These are phyloP conservation scores for Triplophysa dalaica DNA, from an alignment of 2,113 vertebrate genomes.

Conservation along the genomic window DNA sequence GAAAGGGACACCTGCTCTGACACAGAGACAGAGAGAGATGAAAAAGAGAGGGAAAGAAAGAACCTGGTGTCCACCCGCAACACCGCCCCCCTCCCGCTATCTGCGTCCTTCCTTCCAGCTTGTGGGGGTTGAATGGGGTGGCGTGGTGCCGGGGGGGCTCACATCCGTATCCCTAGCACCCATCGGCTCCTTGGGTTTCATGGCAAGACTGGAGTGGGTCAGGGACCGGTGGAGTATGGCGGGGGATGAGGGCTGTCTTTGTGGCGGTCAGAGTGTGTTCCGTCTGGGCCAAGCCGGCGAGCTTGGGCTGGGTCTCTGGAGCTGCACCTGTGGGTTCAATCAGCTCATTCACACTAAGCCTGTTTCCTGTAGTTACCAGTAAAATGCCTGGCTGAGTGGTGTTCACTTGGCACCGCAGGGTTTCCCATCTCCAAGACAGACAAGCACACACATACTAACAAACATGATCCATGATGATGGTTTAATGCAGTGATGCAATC, in stretches of 20 bases:
- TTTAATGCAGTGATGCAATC: background rate
- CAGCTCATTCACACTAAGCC: constrained; percentile 68
- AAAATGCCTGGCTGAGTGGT: constrained; percentile 48
- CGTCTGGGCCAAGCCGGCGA: constrained; percentile 73
- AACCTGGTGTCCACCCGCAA: constrained; percentile 72
- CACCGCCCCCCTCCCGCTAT: constrained; percentile 28
- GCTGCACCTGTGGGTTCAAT: constrained; percentile 77
- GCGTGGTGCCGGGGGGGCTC: constrained; percentile 63
- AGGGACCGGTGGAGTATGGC: constrained; percentile 70
- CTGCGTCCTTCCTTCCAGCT: constrained; percentile 59
- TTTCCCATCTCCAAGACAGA: constrained; percentile 18
- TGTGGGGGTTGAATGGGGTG: constrained; percentile 69
- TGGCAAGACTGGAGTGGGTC: constrained; percentile 70
- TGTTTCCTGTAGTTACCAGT: constrained; percentile 67
- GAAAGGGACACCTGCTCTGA: constrained; percentile 57
- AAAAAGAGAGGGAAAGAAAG: constrained; percentile 72
- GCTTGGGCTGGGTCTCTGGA: constrained; percentile 58
- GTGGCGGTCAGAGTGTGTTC: constrained; percentile 69
- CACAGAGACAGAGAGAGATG: constrained; percentile 54
- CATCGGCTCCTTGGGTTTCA: constrained; percentile 67
- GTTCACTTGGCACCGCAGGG: background rate
- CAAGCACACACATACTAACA: constrained; percentile 14
- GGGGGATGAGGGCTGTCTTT: constrained; percentile 74
- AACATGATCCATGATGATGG: background rate
- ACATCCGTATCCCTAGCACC: constrained; percentile 68